Evolutionary conservation across 2,888 invertebrate genomes (phyloP).

Genomic region (Phania funesta): DNA sequence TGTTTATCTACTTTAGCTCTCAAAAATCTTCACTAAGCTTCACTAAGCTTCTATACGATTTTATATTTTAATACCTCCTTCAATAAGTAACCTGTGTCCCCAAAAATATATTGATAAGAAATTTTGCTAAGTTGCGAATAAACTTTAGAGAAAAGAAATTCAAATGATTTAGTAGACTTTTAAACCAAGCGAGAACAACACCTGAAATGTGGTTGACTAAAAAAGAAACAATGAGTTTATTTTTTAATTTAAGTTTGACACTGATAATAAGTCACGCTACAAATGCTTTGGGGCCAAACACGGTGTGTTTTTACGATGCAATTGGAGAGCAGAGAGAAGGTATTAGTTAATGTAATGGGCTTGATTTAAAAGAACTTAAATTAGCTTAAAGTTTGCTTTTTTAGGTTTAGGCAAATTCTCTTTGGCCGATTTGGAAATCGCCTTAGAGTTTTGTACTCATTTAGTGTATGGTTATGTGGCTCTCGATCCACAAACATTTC

Average conservation of each 20-base stretch:
- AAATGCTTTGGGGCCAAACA: constrained; percentile 50
- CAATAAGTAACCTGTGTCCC: background rate
- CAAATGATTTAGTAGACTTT: constrained; percentile 11
- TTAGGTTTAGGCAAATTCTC: constrained; percentile 89
- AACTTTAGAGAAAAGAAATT: background rate
- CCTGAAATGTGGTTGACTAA: background rate
- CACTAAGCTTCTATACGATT: background rate
- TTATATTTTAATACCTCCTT: background rate
- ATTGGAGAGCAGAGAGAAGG: constrained; percentile 42
- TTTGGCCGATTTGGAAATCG: constrained; percentile 86
- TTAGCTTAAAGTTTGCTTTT: background rate
- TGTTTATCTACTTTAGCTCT: background rate
- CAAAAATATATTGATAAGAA: constrained; percentile 6
- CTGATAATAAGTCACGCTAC: constrained; percentile 28
- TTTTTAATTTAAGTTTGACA: constrained; percentile 38
- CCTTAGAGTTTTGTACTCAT: constrained; percentile 89
- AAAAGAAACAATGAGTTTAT: constrained; percentile 45
- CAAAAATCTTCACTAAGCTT: background rate
- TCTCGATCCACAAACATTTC: constrained; percentile 85
- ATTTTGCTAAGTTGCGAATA: constrained; percentile 8
- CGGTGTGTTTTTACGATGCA: constrained; percentile 65
- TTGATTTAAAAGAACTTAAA: background rate
- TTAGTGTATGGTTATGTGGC: constrained; percentile 90
- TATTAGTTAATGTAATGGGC: background rate
- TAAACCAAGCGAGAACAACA: constrained; percentile 6